These are phyloP conservation scores for Corvus hawaiiensis DNA, from an alignment of 2,113 vertebrate genomes.

Conservation along the genomic window DNA sequence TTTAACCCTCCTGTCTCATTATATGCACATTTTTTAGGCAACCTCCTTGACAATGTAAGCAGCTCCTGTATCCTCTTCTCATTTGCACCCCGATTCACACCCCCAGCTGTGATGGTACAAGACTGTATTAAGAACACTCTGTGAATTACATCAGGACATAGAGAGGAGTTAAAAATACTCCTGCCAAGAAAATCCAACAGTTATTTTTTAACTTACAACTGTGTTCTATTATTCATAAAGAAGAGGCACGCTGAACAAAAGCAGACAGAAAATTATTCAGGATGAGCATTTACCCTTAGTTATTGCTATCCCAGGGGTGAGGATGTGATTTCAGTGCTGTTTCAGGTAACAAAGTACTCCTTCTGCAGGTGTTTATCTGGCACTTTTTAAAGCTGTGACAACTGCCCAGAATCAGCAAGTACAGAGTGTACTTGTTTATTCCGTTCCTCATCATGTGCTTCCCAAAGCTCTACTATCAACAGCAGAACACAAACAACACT, in stretches of 20 bases:
- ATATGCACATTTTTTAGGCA: accelerated
- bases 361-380: background rate
- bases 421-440: background rate
- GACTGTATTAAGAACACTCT: background rate
- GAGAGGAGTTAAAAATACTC: background rate
- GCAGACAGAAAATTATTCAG: background rate
- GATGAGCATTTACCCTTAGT: background rate
- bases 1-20: background rate
- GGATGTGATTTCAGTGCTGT: background rate
- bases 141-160: background rate
- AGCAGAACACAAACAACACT: background rate
- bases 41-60: background rate
- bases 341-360: background rate
- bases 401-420: background rate
- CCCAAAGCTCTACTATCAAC: background rate
- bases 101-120: background rate
- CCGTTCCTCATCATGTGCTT: background rate
- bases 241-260: background rate
- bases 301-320: background rate
- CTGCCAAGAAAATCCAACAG: background rate
- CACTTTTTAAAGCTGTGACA: background rate
- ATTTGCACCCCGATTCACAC: background rate
- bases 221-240: background rate
- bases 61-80: background rate
- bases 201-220: background rate